Evolutionary conservation across 2,797 vertebrate genomes (phyloP), one percentile per base, ranked within the genome.

Genomic region (Garrulus glandarius): DNA sequence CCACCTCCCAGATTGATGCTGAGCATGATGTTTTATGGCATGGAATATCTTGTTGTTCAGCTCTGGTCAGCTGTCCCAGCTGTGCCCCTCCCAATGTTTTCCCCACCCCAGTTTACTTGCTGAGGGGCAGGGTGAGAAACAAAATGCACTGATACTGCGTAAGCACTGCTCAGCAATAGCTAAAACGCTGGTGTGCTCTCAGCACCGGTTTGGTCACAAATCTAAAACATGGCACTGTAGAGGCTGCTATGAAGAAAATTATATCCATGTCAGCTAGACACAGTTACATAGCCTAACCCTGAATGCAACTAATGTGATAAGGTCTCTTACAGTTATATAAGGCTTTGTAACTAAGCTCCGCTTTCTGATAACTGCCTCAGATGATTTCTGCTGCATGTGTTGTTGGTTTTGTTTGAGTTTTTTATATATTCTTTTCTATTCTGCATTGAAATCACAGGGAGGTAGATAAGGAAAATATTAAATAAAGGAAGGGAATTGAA

Each of bases 1-100:
- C 19, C 0, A 1, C 4, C 11, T 77, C 23, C 18, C 21, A 5
- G 1, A 3, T 11, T 75, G 24, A 11, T 39, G 11, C 46, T 84
- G 19, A 78, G 19, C 8, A 2, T 84, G 32, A 18, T 74, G 16
- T 70, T 77, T 13, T 37, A 21, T 61, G 21, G 14, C 44, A 12
- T 34, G 36, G 34, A 69, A 21, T 55, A 32, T 78, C 15, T 44
- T 11, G 11, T 63, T 30, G 26, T 59, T 67, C 34, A 32, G 2
- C 57, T 52, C 0, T 5, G 17, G 6, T 67, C 29, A 75, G 20
- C 32, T 87, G 21, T 72, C 20, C 24, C 55, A 55, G 13, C 23
- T 70, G 23, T 61, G 15, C 14, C 23, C 29, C 6, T 30, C 13
- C 11, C 18, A 49, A 0, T 46, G 21, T 82, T 70, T 67, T 83